Base-by-base conservation (phyloP, 2,888 invertebrate genomes). In the Hypomecis atomaria region DNA sequence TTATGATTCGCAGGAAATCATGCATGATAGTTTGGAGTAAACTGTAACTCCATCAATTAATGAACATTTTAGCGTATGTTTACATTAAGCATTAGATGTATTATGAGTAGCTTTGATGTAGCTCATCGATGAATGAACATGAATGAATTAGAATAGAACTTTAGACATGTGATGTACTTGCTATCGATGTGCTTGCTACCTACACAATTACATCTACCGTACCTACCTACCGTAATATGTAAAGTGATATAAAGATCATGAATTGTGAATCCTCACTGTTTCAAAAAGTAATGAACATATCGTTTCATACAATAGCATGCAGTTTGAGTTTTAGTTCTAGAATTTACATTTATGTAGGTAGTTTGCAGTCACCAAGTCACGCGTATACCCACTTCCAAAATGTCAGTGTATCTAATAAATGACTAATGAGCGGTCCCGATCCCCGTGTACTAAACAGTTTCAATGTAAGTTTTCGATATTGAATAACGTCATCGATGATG, bases 391-490 rank as follows among this genome's bases (percentile, higher is more conserved):
- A 50, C 58, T 33, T 44, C 38, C 11, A 11, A 40, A 52, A 42
- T 42, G 23, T 34, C 52, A 50, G 23, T 59, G 55, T 52, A 61
- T 23, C 33, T 37, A 57, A 52, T 54, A 47, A 62, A 37, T 43
- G 47, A 53, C 65, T 61, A 65, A 65, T 60, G 48, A 47, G 57
- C 52, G 42, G 37, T 57, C 57, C 65, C 53, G 5, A 57, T 53
- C 33, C 60, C 65, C 11, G 33, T n/a, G 47, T 5, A 57, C 60
- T 65, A 60, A 65, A 59, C 47, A 36, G 37, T 52, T 40, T 45
- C 47, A 50, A 55, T 63, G 47, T 48, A 11, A 6, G 11, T 64
- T 58, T 59, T 53, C 3, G 43, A 48, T 37, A 53, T 55, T 9
- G 4, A 56, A 53, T 60, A 65, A 65, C 52, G 50, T 34, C 13